Base-by-base conservation (phyloP, 1,140 invertebrate genomes). In the Sitophilus oryzae region DNA sequence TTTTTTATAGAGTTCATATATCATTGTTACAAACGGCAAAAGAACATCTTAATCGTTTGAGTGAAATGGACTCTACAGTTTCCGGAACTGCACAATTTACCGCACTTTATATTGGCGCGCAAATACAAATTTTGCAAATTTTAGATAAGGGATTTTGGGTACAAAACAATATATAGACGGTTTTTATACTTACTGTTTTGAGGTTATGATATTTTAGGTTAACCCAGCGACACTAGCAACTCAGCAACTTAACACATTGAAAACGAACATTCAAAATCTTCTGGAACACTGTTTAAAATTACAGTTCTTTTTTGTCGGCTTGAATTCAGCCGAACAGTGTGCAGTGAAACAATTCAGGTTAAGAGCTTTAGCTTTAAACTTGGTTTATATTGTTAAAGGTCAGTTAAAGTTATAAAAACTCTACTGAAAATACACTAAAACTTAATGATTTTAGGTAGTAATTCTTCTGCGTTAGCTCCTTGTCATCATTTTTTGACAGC, bases 11-110 rank as follows among this genome's bases (percentile, higher is more conserved):
- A 60, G 79, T 86, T 8, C 73, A 82, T 10, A 77, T 79, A 0
- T 80, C 82, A 18, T 74, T 91, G 49, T 71, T 89, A 4, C 80
- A 84, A 62, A 81, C 82, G 0, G 85, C 86, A 0, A 83, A 85
- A 53, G 77, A 83, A 16, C 86, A 90, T 69, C 76, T 91, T 5
- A 77, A 79, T 62, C 79, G 79, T 73, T 48, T 66, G 44, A 67
- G 65, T 52, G 83, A 89, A 72, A 88, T 96, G 73, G 92, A 96
- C 73, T 78, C 82, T 15, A 76, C 77, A 14, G 82, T 92, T 65
- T 83, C 87, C 43, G 89, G 91, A 1, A 84, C 89, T 1, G 90
- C 91, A 0, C 83, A 88, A 66, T 95, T 95, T 73, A 84, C 88
- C 25, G 83, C 87, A 22, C 73, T 92, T 18, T 94, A 90, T 61